phyloP scores from a whole-genome alignment of 2,888 invertebrate species.

The Plusia festucae region DNA sequence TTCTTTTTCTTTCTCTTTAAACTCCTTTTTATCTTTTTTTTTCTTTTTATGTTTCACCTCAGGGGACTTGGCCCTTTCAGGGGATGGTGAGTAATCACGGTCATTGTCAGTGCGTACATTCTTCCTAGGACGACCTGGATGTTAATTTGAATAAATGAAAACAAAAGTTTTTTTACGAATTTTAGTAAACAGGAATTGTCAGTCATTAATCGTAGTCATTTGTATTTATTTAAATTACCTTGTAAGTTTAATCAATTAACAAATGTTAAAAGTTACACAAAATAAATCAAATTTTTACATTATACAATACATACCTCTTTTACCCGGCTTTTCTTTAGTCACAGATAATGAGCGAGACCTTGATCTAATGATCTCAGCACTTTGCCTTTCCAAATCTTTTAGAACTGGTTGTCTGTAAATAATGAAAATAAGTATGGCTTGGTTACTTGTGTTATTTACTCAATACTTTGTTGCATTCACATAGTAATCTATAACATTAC shows the following conservation, averaged over 20 bases:
- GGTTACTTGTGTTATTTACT: no score
- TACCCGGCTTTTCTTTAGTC: conserved; percentile 76
- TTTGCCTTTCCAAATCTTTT: conserved; percentile 84
- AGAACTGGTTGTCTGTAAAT: conserved; percentile 78
- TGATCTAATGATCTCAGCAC: conserved; percentile 85
- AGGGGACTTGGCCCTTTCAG: conserved; percentile 74
- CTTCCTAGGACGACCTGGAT: conserved; percentile 74
- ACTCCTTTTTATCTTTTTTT: conserved; percentile 76
- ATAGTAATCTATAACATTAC: no score
- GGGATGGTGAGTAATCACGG: conserved; percentile 77
- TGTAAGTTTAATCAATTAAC: no score
- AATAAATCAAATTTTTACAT: no score
- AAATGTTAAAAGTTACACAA: no score
- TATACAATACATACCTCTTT: conserved; percentile 72
- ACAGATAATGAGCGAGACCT: conserved; percentile 83
- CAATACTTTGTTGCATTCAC: no score
- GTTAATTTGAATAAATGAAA: conserved; percentile 11
- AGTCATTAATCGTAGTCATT: no score
- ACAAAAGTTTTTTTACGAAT: no score
- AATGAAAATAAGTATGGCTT: background rate
- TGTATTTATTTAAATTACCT: no score
- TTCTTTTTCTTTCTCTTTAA: conserved; percentile 71
- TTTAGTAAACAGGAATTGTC: no score
- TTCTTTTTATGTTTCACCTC: conserved; percentile 80
- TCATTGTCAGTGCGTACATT: conserved; percentile 67